A percentile compares a stretch with the other conserved stretches of the same genome.
phyloP scores from a whole-genome alignment of 2,797 vertebrate species.

The Psittacula derbiana region DNA sequence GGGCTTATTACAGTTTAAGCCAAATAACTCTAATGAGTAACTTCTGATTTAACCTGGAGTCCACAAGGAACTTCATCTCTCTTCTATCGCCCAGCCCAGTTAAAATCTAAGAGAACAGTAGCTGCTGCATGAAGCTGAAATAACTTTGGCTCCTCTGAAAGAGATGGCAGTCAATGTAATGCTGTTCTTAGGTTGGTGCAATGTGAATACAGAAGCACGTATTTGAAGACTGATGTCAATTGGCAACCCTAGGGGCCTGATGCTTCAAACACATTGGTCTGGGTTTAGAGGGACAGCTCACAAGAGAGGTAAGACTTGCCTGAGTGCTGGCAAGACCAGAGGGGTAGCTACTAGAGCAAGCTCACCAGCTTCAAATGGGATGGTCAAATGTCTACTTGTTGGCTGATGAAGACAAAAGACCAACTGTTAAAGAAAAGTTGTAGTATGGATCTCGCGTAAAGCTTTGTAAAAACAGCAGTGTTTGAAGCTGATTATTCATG shows the following conservation, averaged over 20 bases:
- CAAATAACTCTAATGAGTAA: slow-evolving; percentile 12
- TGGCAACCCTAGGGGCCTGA: background rate
- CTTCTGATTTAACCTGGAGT: background rate
- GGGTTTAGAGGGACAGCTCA: background rate
- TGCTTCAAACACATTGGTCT: background rate
- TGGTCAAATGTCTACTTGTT: background rate
- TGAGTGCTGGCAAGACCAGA: background rate
- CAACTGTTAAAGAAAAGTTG: background rate
- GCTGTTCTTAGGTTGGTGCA: background rate
- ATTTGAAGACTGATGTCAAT: background rate
- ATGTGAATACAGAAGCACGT: background rate
- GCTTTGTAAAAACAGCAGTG: background rate
- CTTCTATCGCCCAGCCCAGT: background rate
- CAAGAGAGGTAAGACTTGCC: background rate
- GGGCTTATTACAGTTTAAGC: background rate
- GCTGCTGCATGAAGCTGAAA: background rate
- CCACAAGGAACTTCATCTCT: background rate
- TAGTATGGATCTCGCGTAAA: background rate
- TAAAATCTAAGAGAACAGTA: background rate
- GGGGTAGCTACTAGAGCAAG: background rate
- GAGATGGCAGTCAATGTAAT: background rate
- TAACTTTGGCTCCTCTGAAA: background rate
- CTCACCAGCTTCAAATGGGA: background rate
- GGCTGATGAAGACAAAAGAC: background rate
- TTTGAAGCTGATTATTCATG: background rate